Conservation (phyloP, 2,888 invertebrate species). For the Amphipyra berbera region DNA sequence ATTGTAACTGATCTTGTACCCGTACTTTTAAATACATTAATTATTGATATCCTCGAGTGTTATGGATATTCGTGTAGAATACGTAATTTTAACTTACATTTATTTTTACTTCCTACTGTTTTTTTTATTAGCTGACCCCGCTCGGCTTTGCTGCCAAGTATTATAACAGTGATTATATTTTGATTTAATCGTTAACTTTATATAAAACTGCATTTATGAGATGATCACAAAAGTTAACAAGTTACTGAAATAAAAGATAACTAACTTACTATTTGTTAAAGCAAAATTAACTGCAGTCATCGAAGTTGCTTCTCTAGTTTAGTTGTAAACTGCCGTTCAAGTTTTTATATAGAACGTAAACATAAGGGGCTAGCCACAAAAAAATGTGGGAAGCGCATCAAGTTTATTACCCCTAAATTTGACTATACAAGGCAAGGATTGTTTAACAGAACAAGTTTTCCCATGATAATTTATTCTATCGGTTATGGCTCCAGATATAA, state of each 20-base stretch:
- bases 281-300: conserved; percentile 47
- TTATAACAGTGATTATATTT: too few relatives aligned
- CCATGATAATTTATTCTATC: conserved; percentile 72
- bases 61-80: neutral
- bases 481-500: conserved; percentile 68
- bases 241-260: conserved; percentile 33
- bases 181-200: too few relatives aligned
- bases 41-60: too few relatives aligned
- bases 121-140: too few relatives aligned
- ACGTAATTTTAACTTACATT: too few relatives aligned
- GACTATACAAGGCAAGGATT: conserved; percentile 53
- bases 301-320: conserved; percentile 38
- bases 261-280: conserved; percentile 31
- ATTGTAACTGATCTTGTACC: conserved; percentile 32
- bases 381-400: conserved; percentile 47
- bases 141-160: too few relatives aligned
- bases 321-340: conserved; percentile 31
- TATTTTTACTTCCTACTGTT: too few relatives aligned
- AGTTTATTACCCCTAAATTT: conserved; percentile 50
- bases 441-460: conserved; percentile 48
- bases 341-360: conserved; percentile 48
- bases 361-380: conserved; percentile 32
- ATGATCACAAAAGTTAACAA: conserved; percentile 20
- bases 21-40: neutral
- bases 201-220: too few relatives aligned